A percentile compares a stretch with the other conserved stretches of the same genome.
phyloP scores from a whole-genome alignment of 1,140 invertebrate species.

The Conus ventricosus region DNA sequence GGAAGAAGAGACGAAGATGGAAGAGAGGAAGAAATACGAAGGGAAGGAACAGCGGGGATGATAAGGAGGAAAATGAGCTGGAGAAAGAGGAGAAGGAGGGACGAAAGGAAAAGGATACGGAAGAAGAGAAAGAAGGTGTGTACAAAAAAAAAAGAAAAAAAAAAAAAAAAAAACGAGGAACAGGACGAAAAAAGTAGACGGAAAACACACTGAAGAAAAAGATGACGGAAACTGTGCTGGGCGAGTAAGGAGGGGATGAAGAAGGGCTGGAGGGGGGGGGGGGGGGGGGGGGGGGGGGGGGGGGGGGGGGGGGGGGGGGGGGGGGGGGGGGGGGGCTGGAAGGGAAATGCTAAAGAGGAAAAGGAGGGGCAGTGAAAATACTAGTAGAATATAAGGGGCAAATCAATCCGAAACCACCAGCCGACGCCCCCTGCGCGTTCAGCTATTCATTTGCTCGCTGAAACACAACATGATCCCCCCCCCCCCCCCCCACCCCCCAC shows the following conservation, averaged over 20 bases:
- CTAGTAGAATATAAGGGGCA: background rate
- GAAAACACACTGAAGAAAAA: conserved; percentile 1
- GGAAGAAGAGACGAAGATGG: no score
- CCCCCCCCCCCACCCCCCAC: no score
- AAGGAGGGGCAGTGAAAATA: background rate
- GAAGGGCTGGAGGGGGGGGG: background rate
- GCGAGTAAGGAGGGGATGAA: background rate
- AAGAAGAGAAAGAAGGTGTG: background rate
- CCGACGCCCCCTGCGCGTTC: no score
- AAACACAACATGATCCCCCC: background rate
- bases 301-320: no score
- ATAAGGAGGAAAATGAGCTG: background rate
- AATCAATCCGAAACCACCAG: no score
- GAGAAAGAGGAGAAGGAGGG: no score
- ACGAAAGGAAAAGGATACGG: background rate
- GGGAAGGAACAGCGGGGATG: conserved; percentile 13
- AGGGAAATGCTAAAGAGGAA: background rate
- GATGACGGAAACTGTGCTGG: background rate
- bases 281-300: no score
- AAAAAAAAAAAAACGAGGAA: no score
- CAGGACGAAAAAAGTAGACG: background rate
- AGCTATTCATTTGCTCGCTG: background rate
- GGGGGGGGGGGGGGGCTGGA: no score
- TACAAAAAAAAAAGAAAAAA: background rate
- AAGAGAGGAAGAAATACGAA: background rate